Conservation (phyloP, 2,113 vertebrate species). For the Lichenostomus cassidix region DNA sequence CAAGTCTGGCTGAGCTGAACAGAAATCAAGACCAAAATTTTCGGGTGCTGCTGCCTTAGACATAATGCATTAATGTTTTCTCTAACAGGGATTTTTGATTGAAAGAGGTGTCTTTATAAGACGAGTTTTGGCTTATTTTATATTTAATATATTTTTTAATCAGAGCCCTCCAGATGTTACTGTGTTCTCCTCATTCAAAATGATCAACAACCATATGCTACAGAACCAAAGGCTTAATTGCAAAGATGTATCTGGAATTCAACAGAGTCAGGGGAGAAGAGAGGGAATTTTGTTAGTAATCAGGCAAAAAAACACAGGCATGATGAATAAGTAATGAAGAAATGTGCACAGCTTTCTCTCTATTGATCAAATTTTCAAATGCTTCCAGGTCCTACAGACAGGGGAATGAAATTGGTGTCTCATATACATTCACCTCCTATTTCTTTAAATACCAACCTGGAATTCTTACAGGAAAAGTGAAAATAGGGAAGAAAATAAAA, state of each 20-base stretch:
- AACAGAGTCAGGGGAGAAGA: not conserved
- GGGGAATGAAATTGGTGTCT: not conserved
- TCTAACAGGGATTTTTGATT: not conserved
- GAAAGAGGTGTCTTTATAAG: not conserved
- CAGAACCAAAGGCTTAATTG: constrained; percentile 40
- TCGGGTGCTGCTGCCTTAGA: not conserved
- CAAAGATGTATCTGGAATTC: constrained; percentile 25
- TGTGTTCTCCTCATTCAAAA: constrained; percentile 25
- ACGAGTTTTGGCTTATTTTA: not conserved
- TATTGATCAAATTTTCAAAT: not conserved
- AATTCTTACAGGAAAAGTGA: not conserved
- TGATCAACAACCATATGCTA: constrained; percentile 31
- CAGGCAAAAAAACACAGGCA: not conserved
- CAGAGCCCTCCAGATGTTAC: constrained; percentile 50
- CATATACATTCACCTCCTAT: not conserved
- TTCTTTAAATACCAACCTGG: not conserved
- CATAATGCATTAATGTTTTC: not conserved
- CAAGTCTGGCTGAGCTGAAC: not conserved
- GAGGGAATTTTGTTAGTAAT: constrained; percentile 1
- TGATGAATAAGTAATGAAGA: not conserved
- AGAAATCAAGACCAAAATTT: not conserved
- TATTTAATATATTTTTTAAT: constrained; percentile 50
- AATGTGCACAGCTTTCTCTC: not conserved
- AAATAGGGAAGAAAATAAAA: not conserved
- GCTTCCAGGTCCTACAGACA: not conserved